Conservation (phyloP, 2,888 invertebrate species). For the Beris morrisii region DNA sequence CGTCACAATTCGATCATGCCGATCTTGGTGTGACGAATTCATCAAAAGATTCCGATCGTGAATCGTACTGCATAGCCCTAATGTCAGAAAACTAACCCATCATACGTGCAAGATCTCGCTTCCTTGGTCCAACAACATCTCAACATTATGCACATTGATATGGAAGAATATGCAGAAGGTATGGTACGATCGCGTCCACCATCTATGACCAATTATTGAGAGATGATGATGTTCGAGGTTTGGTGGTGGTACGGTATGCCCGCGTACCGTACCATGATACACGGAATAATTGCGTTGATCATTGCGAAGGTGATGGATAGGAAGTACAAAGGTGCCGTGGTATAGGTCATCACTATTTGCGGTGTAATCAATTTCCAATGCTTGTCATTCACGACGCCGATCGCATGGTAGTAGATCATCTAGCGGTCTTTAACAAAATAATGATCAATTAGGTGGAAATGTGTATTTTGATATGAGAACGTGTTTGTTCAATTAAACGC, state of each 20-base stretch:
- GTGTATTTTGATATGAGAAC: too few species aligned
- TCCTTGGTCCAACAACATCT: neutral
- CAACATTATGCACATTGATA: too few species aligned
- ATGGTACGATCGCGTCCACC: too few species aligned
- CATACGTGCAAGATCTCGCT: conserved; percentile 1
- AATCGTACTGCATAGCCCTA: neutral
- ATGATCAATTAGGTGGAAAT: conserved; percentile 17
- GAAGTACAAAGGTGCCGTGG: conserved; percentile 18
- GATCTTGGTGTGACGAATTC: conserved; percentile 37
- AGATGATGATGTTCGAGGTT: conserved; percentile 21
- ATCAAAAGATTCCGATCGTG: conserved; percentile 36
- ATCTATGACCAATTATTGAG: conserved; percentile 16
- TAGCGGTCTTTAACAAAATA: conserved; percentile 14
- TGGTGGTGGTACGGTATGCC: neutral
- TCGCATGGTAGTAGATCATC: conserved; percentile 13
- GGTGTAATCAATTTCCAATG: conserved; percentile 27
- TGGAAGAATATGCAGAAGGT: too few species aligned
- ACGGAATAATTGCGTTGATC: conserved; percentile 12
- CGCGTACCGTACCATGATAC: neutral
- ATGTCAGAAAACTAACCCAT: neutral
- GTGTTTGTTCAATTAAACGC: too few species aligned
- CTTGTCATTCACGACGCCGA: conserved; percentile 15
- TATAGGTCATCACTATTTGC: conserved; percentile 27
- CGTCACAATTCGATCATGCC: conserved; percentile 28
- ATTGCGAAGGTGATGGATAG: conserved; percentile 20